Percentiles rank a stretch among this genome's conserved stretches.
Conservation (phyloP, 2,113 vertebrate species). For the Vombatus ursinus region DNA sequence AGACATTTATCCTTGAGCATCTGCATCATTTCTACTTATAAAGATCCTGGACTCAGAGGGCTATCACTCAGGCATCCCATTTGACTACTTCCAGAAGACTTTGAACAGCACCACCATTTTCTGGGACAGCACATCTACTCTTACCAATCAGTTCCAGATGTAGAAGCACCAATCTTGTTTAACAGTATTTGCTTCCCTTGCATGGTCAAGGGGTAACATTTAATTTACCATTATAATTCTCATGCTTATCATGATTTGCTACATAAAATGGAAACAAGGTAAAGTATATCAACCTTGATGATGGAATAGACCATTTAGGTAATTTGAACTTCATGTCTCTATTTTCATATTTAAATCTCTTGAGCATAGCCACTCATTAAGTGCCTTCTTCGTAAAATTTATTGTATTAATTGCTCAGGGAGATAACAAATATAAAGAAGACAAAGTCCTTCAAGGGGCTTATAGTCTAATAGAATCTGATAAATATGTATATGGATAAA, state of each 20-base stretch:
- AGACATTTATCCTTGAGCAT: background rate
- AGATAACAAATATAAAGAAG: background rate
- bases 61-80: background rate
- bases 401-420: background rate
- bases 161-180: background rate
- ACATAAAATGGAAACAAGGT: background rate
- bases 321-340: background rate
- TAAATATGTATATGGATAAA: background rate
- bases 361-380: background rate
- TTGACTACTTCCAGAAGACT: too few relatives aligned
- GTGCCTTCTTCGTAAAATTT: background rate
- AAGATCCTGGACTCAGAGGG: background rate
- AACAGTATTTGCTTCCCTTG: background rate
- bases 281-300: rapidly evolving
- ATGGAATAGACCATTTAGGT: background rate
- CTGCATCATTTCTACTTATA: background rate
- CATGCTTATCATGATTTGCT: too few relatives aligned
- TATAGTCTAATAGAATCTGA: background rate
- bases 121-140: rapidly evolving
- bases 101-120: rapidly evolving
- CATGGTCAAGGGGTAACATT: background rate
- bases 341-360: background rate
- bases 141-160: background rate
- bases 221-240: rapidly evolving
- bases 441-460: background rate